These are phyloP conservation scores for Tragelaphus imberbis DNA, from an alignment of 2,113 vertebrate genomes.

Conservation along the genomic window DNA sequence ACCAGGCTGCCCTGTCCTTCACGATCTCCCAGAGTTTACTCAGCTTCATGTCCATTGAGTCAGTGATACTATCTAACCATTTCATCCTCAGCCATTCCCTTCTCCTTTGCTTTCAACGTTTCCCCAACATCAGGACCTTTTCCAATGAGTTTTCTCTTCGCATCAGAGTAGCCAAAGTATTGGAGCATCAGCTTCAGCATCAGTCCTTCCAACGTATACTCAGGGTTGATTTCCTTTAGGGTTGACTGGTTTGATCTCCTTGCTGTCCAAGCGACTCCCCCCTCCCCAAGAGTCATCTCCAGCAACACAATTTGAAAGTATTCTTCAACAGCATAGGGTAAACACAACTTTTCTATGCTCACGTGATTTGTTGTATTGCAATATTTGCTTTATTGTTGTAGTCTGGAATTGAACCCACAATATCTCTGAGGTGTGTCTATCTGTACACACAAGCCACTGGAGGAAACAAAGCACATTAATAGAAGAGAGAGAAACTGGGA, in stretches of 20 bases:
- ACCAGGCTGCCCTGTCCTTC: neutral
- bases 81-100: neutral
- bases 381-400: neutral
- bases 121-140: neutral
- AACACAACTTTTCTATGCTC: neutral
- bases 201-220: neutral
- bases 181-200: neutral
- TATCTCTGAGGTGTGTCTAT: neutral
- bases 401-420: neutral
- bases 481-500: neutral
- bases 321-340: neutral
- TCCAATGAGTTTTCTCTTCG: fast-evolving
- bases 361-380: too few relatives aligned
- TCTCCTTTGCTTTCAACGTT: neutral
- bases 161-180: neutral
- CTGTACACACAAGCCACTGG: neutral
- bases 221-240: neutral
- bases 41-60: neutral
- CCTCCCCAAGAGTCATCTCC: neutral
- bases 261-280: neutral
- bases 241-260: neutral
- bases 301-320: neutral
- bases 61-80: neutral
- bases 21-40: neutral
- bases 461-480: neutral